Evolutionary conservation across 2,888 invertebrate species (phyloP).

Genomic region (Euproctis similis): DNA sequence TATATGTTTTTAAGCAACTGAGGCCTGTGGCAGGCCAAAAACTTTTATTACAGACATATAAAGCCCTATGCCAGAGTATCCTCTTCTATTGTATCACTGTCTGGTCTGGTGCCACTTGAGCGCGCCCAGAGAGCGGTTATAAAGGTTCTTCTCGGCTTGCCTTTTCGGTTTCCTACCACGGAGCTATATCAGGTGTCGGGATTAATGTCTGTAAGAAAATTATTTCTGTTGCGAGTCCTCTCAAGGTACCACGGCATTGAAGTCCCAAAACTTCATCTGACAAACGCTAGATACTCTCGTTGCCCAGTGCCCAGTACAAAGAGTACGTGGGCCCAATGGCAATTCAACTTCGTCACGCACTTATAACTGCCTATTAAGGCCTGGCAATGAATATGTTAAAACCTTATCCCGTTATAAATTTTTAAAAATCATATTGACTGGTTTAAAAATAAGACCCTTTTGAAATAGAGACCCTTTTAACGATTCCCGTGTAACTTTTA

Average conservation of each 20-base stretch:
- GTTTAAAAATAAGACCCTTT: too few relatives aligned
- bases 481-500: too few relatives aligned
- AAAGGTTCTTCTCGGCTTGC: neutral
- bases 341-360: too few relatives aligned
- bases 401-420: too few relatives aligned
- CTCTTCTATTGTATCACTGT: neutral
- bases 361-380: too few relatives aligned
- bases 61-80: neutral
- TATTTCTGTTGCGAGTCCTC: neutral
- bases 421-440: too few relatives aligned
- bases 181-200: neutral
- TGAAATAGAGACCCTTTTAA: too few relatives aligned
- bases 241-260: neutral
- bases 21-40: neutral
- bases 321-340: too few relatives aligned
- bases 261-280: too few relatives aligned
- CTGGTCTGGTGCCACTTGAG: neutral
- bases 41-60: neutral
- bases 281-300: too few relatives aligned
- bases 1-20: neutral
- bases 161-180: neutral
- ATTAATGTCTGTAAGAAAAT: neutral
- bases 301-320: too few relatives aligned
- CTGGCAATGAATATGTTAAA: too few relatives aligned
- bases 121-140: neutral